Evolutionary conservation across 2,797 vertebrate species (phyloP).

Genomic region (Gambusia yucatana): DNA sequence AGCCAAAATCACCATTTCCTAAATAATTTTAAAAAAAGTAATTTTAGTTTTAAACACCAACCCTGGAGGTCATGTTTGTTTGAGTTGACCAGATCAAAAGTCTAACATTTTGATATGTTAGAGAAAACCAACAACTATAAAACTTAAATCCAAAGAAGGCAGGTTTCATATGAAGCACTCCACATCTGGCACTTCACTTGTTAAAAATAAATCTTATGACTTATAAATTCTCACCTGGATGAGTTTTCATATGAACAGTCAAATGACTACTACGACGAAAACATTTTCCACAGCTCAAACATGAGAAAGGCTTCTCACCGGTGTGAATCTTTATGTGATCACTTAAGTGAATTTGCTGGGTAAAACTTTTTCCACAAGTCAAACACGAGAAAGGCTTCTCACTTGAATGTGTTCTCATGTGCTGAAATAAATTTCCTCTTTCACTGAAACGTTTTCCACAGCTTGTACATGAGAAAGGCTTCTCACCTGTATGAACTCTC

Average conservation of each 20-base stretch:
- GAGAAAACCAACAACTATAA: not conserved
- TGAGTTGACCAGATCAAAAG: not conserved
- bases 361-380: not conserved
- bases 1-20: not conserved
- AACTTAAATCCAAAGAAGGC: not conserved
- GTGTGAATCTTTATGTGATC: not conserved
- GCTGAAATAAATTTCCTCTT: not conserved
- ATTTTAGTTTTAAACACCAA: not conserved
- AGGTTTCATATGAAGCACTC: not conserved
- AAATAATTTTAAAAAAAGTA: not conserved
- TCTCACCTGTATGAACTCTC: slow-evolving; percentile 1
- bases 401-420: not conserved
- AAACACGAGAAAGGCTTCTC: not conserved
- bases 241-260: not conserved
- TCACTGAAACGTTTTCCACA: not conserved
- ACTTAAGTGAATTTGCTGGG: not conserved
- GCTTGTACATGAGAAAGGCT: not conserved
- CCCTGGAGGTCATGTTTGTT: not conserved
- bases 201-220: not conserved
- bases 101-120: not conserved
- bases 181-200: not conserved
- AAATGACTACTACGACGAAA: not conserved
- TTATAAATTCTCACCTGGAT: not conserved
- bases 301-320: not conserved
- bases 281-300: not conserved